phyloP scores from a whole-genome alignment of 2,797 vertebrate genomes.

The Cottoperca gobio region DNA sequence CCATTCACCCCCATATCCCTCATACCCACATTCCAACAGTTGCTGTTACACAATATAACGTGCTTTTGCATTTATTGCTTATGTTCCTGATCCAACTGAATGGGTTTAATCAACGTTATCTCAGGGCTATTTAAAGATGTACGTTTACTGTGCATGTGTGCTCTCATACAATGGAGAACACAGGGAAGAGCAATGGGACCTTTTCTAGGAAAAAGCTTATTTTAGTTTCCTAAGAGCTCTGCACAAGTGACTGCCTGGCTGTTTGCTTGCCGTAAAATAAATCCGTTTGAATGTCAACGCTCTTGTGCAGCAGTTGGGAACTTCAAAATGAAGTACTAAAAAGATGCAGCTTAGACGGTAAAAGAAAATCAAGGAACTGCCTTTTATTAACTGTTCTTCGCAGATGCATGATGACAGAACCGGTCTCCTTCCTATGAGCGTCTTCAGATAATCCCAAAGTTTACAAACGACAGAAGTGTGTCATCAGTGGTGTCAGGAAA shows the following conservation, averaged over 20 bases:
- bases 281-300: slow-evolving; percentile 20
- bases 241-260: slow-evolving; percentile 14
- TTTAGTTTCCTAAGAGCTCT: slow-evolving; percentile 53
- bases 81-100: slow-evolving; percentile 3
- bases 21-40: slow-evolving; percentile 44
- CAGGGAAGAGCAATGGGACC: neutral
- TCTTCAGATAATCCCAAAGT: slow-evolving; percentile 54
- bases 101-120: neutral
- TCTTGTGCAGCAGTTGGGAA: slow-evolving; percentile 10
- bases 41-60: slow-evolving; percentile 30
- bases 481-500: slow-evolving; percentile 76
- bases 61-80: neutral
- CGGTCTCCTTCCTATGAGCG: slow-evolving; percentile 41
- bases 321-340: neutral
- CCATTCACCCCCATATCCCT: neutral
- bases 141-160: neutral
- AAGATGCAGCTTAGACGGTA: neutral
- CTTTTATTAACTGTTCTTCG: neutral
- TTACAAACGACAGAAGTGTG: slow-evolving; percentile 55
- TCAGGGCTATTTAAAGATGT: neutral
- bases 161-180: neutral
- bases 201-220: slow-evolving; percentile 54
- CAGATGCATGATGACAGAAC: slow-evolving; percentile 40
- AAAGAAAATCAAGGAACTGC: neutral
- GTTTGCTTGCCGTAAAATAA: neutral